Evolutionary conservation across 2,113 vertebrate species (phyloP), one percentile per base, ranked within the genome.

Genomic region (Corvus cornix): DNA sequence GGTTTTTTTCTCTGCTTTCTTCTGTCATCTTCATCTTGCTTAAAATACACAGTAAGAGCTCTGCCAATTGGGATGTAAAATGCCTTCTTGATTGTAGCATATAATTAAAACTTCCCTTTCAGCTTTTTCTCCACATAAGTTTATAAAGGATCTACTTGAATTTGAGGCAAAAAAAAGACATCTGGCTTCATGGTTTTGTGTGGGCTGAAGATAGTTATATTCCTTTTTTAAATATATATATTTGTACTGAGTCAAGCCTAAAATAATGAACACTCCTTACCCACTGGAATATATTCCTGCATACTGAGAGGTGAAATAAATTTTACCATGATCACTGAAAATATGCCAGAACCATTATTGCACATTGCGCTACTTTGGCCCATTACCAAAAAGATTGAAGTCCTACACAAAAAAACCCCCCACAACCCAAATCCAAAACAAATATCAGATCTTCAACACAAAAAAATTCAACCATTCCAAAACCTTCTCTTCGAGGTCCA

Each of bases 41-140:
- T 95, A 97, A 97, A 97, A 97, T 97, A 96, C 63, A 95, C 90
- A 90, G 81, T 79, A 90, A 92, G 46, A 89, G 55, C 87, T 92
- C 84, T 97, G 91, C 94, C 95, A 97, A 89, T 82, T 95, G 93
- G 90, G 86, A 94, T 95, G 88, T 66, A 94, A 96, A 96, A 96
- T 95, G 95, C 67, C 52, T 93, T 90, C 95, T 91, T 97, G 95
- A 95, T 97, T 94, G 86, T 96, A 93, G 87, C 88, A 82, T 96
- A 95, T 97, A 97, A 97, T 97, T 96, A 96, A 96, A 97, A 90
- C 93, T 84, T 86, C 58, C 60, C 84, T 91, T 96, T 97, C 84
- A 96, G 59, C 73, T 94, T 87, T 93, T 95, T 93, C 83, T 48
- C 84, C 83, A 91, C 87, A 94, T 84, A 84, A 94, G 59, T 97